These are phyloP conservation scores for Melanogrammus aeglefinus DNA, from an alignment of 2,797 vertebrate species.

Conservation along the genomic window DNA sequence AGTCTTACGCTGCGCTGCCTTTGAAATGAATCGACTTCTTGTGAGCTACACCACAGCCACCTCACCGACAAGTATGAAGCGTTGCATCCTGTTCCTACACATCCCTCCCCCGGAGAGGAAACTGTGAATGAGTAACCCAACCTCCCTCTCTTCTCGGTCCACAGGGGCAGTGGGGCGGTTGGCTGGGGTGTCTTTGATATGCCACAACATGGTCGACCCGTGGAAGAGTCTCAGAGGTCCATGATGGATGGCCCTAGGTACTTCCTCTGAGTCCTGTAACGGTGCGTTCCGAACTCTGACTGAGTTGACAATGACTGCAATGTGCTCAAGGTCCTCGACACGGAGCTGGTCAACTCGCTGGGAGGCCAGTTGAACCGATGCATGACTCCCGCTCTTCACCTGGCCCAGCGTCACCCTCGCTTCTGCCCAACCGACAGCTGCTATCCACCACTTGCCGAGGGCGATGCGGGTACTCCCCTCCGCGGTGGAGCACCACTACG, in stretches of 20 bases:
- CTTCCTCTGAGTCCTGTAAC: conserved; percentile 84
- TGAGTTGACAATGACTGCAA: conserved; percentile 88
- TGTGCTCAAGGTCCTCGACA: conserved; percentile 83
- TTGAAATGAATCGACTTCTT: no score
- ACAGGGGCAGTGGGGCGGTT: no score
- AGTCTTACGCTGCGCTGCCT: no score
- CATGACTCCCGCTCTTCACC: conserved; percentile 82
- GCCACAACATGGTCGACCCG: conserved; percentile 67
- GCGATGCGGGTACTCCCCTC: conserved; percentile 71
- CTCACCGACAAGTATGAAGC: no score
- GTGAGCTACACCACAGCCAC: no score
- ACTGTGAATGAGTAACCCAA: no score
- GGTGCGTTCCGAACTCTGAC: conserved; percentile 85
- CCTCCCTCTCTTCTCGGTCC: no score
- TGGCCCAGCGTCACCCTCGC: conserved; percentile 76
- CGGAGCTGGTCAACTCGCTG: conserved; percentile 84
- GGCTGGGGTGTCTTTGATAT: no score
- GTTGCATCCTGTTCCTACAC: no score
- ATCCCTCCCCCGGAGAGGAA: no score
- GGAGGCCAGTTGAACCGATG: conserved; percentile 89
- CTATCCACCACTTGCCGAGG: conserved; percentile 81
- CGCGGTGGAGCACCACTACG: conserved; percentile 74
- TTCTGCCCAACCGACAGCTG: conserved; percentile 59
- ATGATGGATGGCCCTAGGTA: conserved; percentile 89
- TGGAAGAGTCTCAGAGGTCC: conserved; percentile 70